Percentiles rank a stretch among this genome's conserved stretches.
Evolutionary conservation across 1,140 invertebrate species (phyloP).

Genomic region (Drosophila kurseongensis): DNA sequence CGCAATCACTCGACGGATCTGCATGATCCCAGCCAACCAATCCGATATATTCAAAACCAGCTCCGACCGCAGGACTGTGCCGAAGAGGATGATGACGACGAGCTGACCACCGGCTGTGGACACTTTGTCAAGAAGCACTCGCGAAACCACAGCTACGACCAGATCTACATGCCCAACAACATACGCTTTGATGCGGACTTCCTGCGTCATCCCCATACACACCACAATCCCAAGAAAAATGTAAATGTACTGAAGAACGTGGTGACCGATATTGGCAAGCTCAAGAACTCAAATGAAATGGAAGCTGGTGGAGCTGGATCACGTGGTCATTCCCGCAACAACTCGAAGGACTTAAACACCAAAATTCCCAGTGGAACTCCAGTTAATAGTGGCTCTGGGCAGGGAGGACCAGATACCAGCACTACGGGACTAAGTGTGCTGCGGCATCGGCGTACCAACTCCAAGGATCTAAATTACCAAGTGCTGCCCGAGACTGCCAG

Average conservation of each 20-base stretch:
- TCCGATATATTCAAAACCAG: slow-evolving; percentile 83
- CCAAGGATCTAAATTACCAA: slow-evolving; percentile 85
- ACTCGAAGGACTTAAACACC: slow-evolving; percentile 86
- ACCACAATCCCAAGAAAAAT: slow-evolving; percentile 77
- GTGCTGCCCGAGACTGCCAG: slow-evolving; percentile 40
- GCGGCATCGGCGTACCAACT: slow-evolving; percentile 86
- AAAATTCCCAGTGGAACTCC: slow-evolving; percentile 40
- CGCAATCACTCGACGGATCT: slow-evolving; percentile 84
- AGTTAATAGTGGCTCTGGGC: slow-evolving; percentile 3
- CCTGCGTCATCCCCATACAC: slow-evolving; percentile 66
- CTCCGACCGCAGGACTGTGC: slow-evolving; percentile 67
- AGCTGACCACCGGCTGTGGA: slow-evolving; percentile 76
- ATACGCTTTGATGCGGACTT: slow-evolving; percentile 83
- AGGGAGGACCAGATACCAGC: slow-evolving; percentile 10
- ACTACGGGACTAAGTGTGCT: slow-evolving; percentile 84
- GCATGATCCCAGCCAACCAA: slow-evolving; percentile 72
- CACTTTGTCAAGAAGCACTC: slow-evolving; percentile 83
- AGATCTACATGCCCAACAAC: slow-evolving; percentile 84
- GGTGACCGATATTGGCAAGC: slow-evolving; percentile 52
- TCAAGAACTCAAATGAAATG: slow-evolving; percentile 81
- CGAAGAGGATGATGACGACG: slow-evolving; percentile 80
- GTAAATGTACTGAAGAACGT: slow-evolving; percentile 80
- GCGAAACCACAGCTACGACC: slow-evolving; percentile 84
- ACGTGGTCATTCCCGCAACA: slow-evolving; percentile 85
- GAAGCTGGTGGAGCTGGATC: slow-evolving; percentile 52